Conservation (phyloP, 2,888 invertebrate species). For the Dorcus parallelipipedus region DNA sequence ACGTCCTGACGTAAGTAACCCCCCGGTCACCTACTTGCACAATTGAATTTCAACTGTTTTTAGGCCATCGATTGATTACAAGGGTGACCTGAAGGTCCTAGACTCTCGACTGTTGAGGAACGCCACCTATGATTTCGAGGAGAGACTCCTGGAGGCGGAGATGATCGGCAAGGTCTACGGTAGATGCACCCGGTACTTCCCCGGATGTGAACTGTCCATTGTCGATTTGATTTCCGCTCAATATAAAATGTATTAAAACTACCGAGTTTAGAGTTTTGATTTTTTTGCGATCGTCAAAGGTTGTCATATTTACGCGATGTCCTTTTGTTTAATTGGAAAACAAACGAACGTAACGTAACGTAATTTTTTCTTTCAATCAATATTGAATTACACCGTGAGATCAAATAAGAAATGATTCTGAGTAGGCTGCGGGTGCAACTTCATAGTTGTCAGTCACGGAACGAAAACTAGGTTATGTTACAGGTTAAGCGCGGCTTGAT, state of each 20-base stretch:
- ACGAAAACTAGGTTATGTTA: no score
- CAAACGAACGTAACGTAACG: no score
- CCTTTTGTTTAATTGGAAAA: no score
- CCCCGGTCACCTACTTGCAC: background rate
- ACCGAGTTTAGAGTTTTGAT: no score
- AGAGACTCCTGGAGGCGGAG: conserved; percentile 16
- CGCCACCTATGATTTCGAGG: background rate
- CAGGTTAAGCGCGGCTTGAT: no score
- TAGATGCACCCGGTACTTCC: conserved; percentile 6
- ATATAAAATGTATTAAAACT: background rate
- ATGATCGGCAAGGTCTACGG: conserved; percentile 9
- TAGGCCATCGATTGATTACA: conserved; percentile 35
- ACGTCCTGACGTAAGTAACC: conserved; percentile 39
- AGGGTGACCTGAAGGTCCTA: background rate
- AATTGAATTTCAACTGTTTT: conserved; percentile 6
- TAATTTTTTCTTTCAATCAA: no score
- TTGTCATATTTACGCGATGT: no score
- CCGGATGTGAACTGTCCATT: conserved; percentile 10
- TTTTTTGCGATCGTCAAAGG: no score
- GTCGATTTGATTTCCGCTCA: conserved; percentile 5
- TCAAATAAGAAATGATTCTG: no score
- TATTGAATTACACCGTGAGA: no score
- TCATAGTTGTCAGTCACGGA: no score
- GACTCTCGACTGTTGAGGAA: background rate
- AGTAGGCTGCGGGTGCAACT: no score